Base-by-base conservation (phyloP, 2,888 invertebrate species). In the Hylaea fasciaria region DNA sequence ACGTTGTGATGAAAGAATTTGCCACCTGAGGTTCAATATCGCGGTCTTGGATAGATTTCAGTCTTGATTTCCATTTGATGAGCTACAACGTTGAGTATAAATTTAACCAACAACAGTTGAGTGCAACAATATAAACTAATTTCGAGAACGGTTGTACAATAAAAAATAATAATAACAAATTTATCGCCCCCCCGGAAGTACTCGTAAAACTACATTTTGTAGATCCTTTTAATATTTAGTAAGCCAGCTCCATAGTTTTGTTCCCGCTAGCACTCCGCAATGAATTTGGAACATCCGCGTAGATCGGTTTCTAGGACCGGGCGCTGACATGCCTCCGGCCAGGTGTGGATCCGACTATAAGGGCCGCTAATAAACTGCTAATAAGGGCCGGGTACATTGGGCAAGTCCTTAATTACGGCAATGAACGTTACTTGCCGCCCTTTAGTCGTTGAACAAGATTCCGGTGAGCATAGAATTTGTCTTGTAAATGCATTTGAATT, bases 241-340 rank as follows among this genome's bases (percentile, higher is more conserved):
- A 32, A 7, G 1, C 32, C 1, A 32, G 22, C 32, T 32, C 9
- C 32, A 32, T 10, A 37, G 37, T n/a, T n/a, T n/a, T 45, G 12
- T 45, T 47, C 35, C 13, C 5, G 0, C 11, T n/a, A 60, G 44
- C 16, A 40, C 41, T 55, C 11, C 29, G 10, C 10, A 39, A 55
- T 35, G 29, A 47, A 61, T 56, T 58, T 52, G 55, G 58, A 35
- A 45, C 52, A 58, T 65, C 58, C 55, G 61, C 47, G 48, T 61
- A 45, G 47, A 41, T 51, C 51, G 12, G 53, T 51, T 32, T 22
- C 54, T 46, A 13, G 32, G 46, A 10, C 46, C 46, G 14, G 14
- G 4, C 10, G 28, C 7, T 2, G 14, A n/a, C 45, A 14, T 37
- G 39, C 13, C 13, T 35, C 22, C 17, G 13, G 12, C 22, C 46